Evolutionary conservation across 2,888 invertebrate species (phyloP), one percentile per base, ranked within the genome.

Genomic region (Leistus spinibarbis): DNA sequence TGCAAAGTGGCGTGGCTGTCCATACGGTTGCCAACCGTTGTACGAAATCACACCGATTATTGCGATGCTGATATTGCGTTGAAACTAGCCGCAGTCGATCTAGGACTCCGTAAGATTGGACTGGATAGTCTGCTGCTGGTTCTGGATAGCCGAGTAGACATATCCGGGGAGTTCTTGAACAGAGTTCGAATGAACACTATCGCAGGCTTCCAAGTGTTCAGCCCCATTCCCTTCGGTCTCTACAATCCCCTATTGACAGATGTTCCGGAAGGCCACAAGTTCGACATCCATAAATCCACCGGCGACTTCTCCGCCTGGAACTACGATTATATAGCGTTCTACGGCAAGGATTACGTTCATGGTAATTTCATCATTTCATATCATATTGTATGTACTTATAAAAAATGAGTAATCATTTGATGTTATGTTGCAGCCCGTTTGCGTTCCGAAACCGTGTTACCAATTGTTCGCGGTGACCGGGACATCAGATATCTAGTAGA

Each of bases 111-210:
- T 77, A 93, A 93, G 83, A 88, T 94, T 77, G 88, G 92, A 2
- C 85, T 90, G 0, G 95, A 96, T 77, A 91, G 92, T 80, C 86
- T 96, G 7, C 85, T 95, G 76, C 86, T 96, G 77, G 85, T 94
- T 78, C 88, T 89, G 56, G 90, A 90, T 78, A 89, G 91, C 62
- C 89, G 90, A 79, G 90, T 92, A 82, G 91, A 92, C 80, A 88
- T 95, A 79, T 91, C 91, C 80, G 86, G 91, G 64, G 97, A 97
- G 83, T 97, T 96, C 86, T 89, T 98, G 63, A 98, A 99, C 83
- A 88, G 98, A 82, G 95, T 97, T 10, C 91, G 98, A 76, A 97
- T 99, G 95, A 98, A 98, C 86, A 97, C 97, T 1, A 95, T 99
- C 78, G 87, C 88, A 79, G 93, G 93, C 78, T 93, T 91, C 86